phyloP scores from a whole-genome alignment of 1,140 invertebrate species.

The Monochamus saltuarius region DNA sequence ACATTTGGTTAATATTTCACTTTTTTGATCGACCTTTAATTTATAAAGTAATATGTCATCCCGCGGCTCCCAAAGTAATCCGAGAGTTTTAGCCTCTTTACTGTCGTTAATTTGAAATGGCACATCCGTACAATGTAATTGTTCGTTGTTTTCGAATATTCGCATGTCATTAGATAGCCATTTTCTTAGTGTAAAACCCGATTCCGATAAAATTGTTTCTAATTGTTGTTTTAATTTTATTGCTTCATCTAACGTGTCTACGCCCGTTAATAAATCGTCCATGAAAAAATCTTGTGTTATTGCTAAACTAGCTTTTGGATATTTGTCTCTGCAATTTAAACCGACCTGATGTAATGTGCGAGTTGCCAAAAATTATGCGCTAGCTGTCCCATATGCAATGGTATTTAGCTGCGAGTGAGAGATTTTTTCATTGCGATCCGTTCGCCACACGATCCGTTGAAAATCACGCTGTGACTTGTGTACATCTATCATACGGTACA shows the following conservation, averaged over 20 bases:
- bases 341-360: neutral
- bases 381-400: neutral
- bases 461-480: neutral
- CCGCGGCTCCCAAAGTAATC: too few species aligned
- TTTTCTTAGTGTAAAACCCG: too few species aligned
- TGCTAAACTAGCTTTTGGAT: neutral
- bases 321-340: neutral
- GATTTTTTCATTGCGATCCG: neutral
- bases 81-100: too few species aligned
- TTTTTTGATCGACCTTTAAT: too few species aligned
- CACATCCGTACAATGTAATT: too few species aligned
- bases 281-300: neutral
- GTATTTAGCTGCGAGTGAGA: neutral
- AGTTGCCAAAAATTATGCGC: neutral
- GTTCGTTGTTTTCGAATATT: too few species aligned
- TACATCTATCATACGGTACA: neutral
- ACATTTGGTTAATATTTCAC: constrained; percentile 7
- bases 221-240: neutral
- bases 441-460: neutral
- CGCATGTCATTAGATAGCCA: too few species aligned
- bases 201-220: too few species aligned
- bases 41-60: too few species aligned
- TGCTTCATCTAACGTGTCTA: neutral
- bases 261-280: neutral
- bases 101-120: too few species aligned